Evolutionary conservation across 2,797 vertebrate species (phyloP).

Genomic region (Hapalemur alaotrensis): DNA sequence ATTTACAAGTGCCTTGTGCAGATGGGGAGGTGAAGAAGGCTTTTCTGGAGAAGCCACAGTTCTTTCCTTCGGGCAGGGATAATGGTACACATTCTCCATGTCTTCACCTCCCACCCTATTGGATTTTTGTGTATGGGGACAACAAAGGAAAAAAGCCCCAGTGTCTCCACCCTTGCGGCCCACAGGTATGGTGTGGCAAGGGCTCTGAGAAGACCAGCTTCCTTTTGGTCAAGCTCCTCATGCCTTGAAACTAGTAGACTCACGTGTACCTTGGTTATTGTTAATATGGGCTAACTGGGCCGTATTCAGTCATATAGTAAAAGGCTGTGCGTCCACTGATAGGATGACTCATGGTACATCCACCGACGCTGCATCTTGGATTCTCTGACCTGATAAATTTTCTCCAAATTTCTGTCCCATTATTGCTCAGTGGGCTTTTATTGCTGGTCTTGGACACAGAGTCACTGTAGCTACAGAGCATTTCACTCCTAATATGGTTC

Average conservation of each 20-base stretch:
- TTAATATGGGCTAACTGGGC: background rate
- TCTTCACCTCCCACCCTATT: accelerated
- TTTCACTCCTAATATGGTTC: background rate
- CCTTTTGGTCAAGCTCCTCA: background rate
- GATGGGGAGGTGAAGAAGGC: background rate
- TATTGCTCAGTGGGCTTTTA: background rate
- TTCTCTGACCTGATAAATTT: background rate
- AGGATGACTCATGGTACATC: background rate
- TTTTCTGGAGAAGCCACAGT: background rate
- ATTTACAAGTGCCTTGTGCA: background rate
- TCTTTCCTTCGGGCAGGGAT: background rate
- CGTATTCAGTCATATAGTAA: background rate
- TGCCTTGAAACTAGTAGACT: background rate
- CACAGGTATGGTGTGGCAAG: accelerated
- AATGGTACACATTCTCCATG: background rate
- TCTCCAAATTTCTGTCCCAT: background rate
- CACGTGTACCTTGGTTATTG: background rate
- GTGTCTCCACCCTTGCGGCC: accelerated
- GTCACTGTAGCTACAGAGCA: background rate
- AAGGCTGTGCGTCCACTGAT: background rate
- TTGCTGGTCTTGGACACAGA: background rate
- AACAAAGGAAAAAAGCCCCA: background rate
- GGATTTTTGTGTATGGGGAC: background rate
- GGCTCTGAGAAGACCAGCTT: background rate
- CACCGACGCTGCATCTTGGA: background rate